Percentiles rank a stretch among this genome's conserved stretches.
phyloP scores from a whole-genome alignment of 1,140 invertebrate species.

The Plectus sambesii region DNA sequence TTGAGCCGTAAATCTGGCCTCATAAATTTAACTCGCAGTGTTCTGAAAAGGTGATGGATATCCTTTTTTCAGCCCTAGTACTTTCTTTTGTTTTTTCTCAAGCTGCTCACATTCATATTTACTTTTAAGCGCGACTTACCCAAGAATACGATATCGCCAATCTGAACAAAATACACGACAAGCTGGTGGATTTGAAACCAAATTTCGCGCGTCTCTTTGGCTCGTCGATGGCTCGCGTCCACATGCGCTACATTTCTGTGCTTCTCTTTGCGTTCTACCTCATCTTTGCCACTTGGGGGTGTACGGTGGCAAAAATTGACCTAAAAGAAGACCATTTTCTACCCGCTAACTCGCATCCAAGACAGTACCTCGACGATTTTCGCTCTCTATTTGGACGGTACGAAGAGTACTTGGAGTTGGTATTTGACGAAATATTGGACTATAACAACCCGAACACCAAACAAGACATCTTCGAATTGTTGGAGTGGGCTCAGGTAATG shows the following conservation, averaged over 20 bases:
- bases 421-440: slow-evolving; percentile 15
- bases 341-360: background rate
- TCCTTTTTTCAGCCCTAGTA: no score
- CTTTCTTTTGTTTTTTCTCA: slow-evolving; percentile 3
- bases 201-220: slow-evolving; percentile 12
- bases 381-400: slow-evolving; percentile 13
- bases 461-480: slow-evolving; percentile 14
- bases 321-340: slow-evolving; percentile 19
- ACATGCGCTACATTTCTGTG: slow-evolving; percentile 19
- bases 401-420: slow-evolving; percentile 16
- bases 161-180: slow-evolving; percentile 18
- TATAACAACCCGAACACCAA: slow-evolving; percentile 16
- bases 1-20: no score
- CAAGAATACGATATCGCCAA: slow-evolving; percentile 12
- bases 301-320: slow-evolving; percentile 16
- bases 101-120: background rate
- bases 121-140: slow-evolving; percentile 15
- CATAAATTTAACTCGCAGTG: no score
- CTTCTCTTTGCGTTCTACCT: slow-evolving; percentile 19
- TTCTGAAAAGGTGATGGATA: no score
- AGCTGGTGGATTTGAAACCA: slow-evolving; percentile 15
- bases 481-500: slow-evolving; percentile 18
- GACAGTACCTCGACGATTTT: slow-evolving; percentile 14
- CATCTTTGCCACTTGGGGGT: slow-evolving; percentile 21
- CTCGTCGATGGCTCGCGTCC: slow-evolving; percentile 10